These are phyloP conservation scores for Teinopalpus imperialis DNA, from an alignment of 2,888 invertebrate genomes.

Conservation along the genomic window DNA sequence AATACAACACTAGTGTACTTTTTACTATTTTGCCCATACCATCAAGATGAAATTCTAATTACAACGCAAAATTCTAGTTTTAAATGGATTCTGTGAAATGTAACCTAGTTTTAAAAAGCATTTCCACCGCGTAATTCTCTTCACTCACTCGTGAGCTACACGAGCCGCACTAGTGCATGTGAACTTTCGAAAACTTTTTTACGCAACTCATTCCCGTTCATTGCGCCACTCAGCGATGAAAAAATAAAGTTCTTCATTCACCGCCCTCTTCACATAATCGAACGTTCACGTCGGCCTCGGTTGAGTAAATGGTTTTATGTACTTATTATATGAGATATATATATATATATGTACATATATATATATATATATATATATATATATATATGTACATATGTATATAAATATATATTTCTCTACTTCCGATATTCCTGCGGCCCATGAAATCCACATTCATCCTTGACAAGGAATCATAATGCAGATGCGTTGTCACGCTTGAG, in stretches of 20 bases:
- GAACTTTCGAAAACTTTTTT: slow-evolving; percentile 25
- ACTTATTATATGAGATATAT: too few species aligned
- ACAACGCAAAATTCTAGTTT: slow-evolving; percentile 5
- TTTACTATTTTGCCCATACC: too few species aligned
- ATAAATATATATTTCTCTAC: too few species aligned
- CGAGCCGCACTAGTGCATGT: slow-evolving; percentile 5
- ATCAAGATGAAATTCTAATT: background rate
- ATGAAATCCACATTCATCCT: too few species aligned
- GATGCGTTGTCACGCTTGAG: too few species aligned
- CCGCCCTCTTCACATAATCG: slow-evolving; percentile 9
- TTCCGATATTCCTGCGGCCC: too few species aligned
- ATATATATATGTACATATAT: too few species aligned
- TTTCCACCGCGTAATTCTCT: slow-evolving; percentile 15
- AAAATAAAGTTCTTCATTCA: slow-evolving; percentile 21
- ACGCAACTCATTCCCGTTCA: slow-evolving; percentile 28
- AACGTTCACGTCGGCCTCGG: background rate
- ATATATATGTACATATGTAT: too few species aligned
- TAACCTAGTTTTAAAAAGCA: slow-evolving; percentile 22
- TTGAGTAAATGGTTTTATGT: background rate
- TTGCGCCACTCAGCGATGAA: slow-evolving; percentile 13
- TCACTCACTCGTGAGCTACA: slow-evolving; percentile 7
- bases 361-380: too few species aligned
- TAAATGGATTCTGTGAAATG: background rate
- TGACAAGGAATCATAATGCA: too few species aligned
- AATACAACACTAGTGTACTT: too few species aligned